These are phyloP conservation scores for Anisognathus igniventris DNA, from an alignment of 2,797 vertebrate species.

Conservation along the genomic window DNA sequence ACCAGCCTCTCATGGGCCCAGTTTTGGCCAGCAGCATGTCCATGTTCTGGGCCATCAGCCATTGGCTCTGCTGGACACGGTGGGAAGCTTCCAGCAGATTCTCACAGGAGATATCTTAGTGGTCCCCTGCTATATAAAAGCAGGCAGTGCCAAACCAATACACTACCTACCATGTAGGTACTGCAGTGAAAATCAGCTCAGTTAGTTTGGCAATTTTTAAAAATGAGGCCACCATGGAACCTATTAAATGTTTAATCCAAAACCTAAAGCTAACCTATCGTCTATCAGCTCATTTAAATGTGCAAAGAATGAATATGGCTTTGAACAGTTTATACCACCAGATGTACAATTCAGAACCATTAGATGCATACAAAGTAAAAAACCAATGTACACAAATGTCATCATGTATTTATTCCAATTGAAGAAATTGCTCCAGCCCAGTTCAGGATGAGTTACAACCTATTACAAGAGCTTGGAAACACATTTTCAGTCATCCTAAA, in stretches of 20 bases:
- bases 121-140: background rate
- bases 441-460: background rate
- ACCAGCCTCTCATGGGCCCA: background rate
- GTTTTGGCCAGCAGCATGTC: background rate
- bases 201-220: background rate
- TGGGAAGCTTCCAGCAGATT: background rate
- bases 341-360: background rate
- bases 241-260: background rate
- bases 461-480: background rate
- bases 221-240: background rate
- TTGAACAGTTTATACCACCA: background rate
- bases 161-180: background rate
- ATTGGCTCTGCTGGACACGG: background rate
- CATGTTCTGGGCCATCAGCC: background rate
- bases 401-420: background rate
- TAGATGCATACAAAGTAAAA: background rate
- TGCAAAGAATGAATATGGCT: background rate
- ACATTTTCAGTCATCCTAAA: background rate
- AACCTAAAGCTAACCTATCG: background rate
- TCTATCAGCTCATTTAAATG: background rate
- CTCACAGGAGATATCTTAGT: background rate
- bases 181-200: background rate
- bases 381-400: background rate
- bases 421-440: background rate
- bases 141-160: background rate